These are phyloP conservation scores for Nymphalis c-album DNA, from an alignment of 2,888 invertebrate genomes.

Conservation along the genomic window DNA sequence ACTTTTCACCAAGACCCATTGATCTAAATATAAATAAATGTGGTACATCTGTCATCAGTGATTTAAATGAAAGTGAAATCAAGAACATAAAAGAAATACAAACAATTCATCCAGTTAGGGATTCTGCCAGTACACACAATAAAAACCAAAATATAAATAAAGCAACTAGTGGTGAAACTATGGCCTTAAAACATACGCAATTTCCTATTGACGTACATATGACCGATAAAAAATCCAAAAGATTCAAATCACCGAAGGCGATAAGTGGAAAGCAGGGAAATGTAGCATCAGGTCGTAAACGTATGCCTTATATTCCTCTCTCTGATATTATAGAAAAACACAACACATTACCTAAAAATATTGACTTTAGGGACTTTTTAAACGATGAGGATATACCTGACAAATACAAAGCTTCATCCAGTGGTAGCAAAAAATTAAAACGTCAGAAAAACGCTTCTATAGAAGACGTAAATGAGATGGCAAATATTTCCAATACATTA, in stretches of 20 bases:
- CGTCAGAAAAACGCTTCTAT: constrained; percentile 51
- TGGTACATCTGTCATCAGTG: constrained; percentile 21
- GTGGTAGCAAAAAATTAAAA: constrained; percentile 50
- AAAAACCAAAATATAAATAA: constrained; percentile 14
- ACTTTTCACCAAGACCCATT: constrained; percentile 3
- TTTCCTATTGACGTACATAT: background rate
- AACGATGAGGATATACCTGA: constrained; percentile 18
- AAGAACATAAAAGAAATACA: constrained; percentile 11
- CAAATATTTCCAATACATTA: background rate
- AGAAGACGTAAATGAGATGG: constrained; percentile 27
- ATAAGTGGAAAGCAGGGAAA: background rate
- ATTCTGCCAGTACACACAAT: background rate
- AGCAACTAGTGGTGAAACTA: background rate
- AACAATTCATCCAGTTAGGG: constrained; percentile 9
- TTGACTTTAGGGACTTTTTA: constrained; percentile 5
- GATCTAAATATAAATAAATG: constrained; percentile 12
- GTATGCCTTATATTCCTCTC: background rate
- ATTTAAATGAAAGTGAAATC: constrained; percentile 12
- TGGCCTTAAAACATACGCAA: background rate
- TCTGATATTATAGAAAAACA: background rate
- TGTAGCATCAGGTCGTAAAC: background rate
- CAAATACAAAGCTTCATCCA: constrained; percentile 32
- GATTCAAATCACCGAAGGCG: background rate
- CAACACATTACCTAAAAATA: background rate
- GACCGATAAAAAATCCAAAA: background rate